Base-by-base conservation (phyloP, 2,113 vertebrate species). In the Saguinus imperator region DNA sequence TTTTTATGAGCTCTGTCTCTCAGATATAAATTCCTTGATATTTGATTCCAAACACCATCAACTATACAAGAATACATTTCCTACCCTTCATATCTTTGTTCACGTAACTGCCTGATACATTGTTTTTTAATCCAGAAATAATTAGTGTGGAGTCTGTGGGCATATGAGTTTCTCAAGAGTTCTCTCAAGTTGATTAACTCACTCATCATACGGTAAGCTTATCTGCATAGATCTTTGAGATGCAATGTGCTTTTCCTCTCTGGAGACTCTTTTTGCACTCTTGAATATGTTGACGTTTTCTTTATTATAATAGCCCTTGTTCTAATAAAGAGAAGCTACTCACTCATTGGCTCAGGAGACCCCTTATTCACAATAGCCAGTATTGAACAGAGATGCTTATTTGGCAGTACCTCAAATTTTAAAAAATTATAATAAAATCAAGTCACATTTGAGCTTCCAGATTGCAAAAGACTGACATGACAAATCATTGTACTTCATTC, bases 151-250 rank as follows among this genome's bases (percentile, higher is more conserved):
- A 96, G 57, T n/a, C 48, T 83, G 32, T 75, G 50, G 64, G 43
- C 66, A 23, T 50, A 29, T 72, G 43, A 87, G 40, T 68, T 61
- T 94, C 88, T 97, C 66, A 81, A 95, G 81, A 35, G 55, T 27
- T 82, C 66, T 95, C 43, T 95, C 43, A 43, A 73, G 57, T 48
- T 89, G 82, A 83, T 93, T 40, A 55, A 68, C 48, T 97, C 55
- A 84, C 14, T 96, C 61, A 50, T 43, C 35, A 6, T 20, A 48
- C 50, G 91, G 20, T 64, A 87, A 87, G 25, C 37, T 17, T 40
- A 29, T 52, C 57, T 66, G 48, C 21, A 48, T 10, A 57, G 79
- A 23, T 45, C 52, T 58, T 89, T 12, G 58, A 88, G 37, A 58
- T 68, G 52, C 70, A 80, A 40, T 79, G 40, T 83, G 75, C n/a